These are phyloP conservation scores for Sinonovacula constricta DNA, from an alignment of 1,140 invertebrate species.

Conservation along the genomic window DNA sequence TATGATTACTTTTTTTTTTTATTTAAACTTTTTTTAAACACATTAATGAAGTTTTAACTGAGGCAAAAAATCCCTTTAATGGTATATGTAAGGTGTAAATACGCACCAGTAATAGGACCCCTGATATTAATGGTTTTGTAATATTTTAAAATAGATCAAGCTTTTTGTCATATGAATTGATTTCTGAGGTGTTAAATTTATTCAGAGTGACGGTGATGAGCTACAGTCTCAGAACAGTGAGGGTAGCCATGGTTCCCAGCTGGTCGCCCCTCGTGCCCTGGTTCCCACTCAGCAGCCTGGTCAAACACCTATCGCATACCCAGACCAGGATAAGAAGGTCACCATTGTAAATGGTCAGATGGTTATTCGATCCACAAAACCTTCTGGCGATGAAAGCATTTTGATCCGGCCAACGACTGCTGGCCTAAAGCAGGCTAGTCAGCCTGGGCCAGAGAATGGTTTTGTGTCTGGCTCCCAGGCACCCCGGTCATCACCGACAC, in stretches of 20 bases:
- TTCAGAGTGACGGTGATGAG: slow-evolving; percentile 40
- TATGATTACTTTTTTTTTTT: too few relatives aligned
- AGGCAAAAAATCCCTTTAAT: too few relatives aligned
- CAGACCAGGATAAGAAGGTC: slow-evolving; percentile 47
- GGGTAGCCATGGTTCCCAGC: too few relatives aligned
- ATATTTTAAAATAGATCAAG: too few relatives aligned
- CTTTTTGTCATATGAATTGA: too few relatives aligned
- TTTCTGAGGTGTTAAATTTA: too few relatives aligned
- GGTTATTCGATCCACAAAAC: slow-evolving; percentile 18
- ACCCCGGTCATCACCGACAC: slow-evolving; percentile 46
- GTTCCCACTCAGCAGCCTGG: slow-evolving; percentile 7
- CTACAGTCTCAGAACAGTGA: slow-evolving; percentile 4
- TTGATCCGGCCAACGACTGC: slow-evolving; percentile 37
- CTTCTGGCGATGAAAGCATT: slow-evolving; percentile 40
- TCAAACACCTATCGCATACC: slow-evolving; percentile 7
- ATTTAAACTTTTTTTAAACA: too few relatives aligned
- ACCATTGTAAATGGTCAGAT: slow-evolving; percentile 49
- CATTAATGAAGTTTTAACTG: too few relatives aligned
- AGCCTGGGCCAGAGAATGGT: neutral
- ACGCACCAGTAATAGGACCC: too few relatives aligned
- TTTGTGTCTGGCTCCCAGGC: slow-evolving; percentile 14
- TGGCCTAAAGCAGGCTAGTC: neutral
- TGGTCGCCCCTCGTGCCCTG: slow-evolving; percentile 17
- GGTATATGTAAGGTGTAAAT: too few relatives aligned
- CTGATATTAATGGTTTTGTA: too few relatives aligned